phyloP scores from a whole-genome alignment of 2,797 vertebrate genomes.

The Sebastes diaconus region DNA sequence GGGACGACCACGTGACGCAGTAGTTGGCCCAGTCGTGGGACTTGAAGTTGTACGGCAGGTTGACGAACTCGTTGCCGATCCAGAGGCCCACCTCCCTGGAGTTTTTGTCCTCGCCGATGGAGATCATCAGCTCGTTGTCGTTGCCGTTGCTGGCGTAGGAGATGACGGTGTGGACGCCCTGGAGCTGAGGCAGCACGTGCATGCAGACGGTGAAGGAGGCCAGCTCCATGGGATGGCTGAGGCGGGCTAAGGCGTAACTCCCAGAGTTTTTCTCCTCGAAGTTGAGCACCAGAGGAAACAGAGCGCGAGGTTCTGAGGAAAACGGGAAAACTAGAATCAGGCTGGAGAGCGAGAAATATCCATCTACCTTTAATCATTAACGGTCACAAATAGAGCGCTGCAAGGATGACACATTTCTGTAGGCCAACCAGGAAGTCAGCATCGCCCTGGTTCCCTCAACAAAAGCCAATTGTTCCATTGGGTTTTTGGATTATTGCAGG shows the following conservation, averaged over 20 bases:
- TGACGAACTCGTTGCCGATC: slow-evolving; percentile 83
- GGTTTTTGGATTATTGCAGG: too few species aligned
- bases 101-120: slow-evolving; percentile 55
- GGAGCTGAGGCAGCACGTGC: slow-evolving; percentile 68
- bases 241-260: slow-evolving; percentile 78
- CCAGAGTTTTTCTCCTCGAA: slow-evolving; percentile 77
- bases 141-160: slow-evolving; percentile 81
- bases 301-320: slow-evolving; percentile 52
- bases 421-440: too few species aligned
- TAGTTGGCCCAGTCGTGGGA: slow-evolving; percentile 83
- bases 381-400: neutral
- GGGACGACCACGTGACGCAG: slow-evolving; percentile 85
- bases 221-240: slow-evolving; percentile 70
- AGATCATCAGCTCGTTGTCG: slow-evolving; percentile 84
- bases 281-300: slow-evolving; percentile 84
- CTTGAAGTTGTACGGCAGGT: slow-evolving; percentile 75
- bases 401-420: too few species aligned
- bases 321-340: slow-evolving; percentile 10
- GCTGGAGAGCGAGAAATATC: neutral
- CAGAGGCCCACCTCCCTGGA: slow-evolving; percentile 79
- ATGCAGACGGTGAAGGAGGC: slow-evolving; percentile 85
- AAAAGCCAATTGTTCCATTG: too few species aligned
- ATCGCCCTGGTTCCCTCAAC: too few species aligned
- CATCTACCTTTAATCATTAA: neutral
- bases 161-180: slow-evolving; percentile 79